Base-by-base conservation (phyloP, 2,113 vertebrate genomes). In the Microtus pennsylvanicus region DNA sequence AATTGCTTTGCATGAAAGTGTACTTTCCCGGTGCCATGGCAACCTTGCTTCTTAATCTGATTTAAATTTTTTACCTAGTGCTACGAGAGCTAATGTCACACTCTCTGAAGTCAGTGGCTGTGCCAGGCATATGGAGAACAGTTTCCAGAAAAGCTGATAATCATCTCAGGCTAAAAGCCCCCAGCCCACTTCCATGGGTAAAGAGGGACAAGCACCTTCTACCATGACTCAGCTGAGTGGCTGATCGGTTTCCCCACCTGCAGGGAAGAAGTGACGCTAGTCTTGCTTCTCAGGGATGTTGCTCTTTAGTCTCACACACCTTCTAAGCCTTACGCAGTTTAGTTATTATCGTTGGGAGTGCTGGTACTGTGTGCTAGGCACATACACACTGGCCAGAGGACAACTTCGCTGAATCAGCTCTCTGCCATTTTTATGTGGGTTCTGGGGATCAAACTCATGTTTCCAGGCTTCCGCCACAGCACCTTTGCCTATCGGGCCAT, bases 1-100 rank as follows among this genome's bases (percentile, higher is more conserved):
- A 98, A 97, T 97, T 94, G 95, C 97, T 98, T 98, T 98, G 98
- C 98, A 98, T 98, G 98, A 96, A 98, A 97, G 95, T 96, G 96
- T 97, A 86, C 97, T 95, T 96, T 93, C 95, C 96, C 14, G 97
- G 93, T 96, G 33, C 98, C 98, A 98, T 98, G 70, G 98, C 97
- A 98, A 98, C 98, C 1, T 0, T 94, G 94, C 97, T 98, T 96
- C 94, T 96, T 98, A 94, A 98, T 98, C 97, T 96, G 98, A 98
- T 97, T 96, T 90, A 94, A 97, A 93, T 96, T 88, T 97, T 97
- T 97, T 97, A 97, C 94, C 0, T 97, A 93, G 96, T 55, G 47
- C 70, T 61, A 77, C 96, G 94, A 95, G 95, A 96, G 96, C 97
- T 96, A 95, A 93, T 70, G 96, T 93, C 96, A 80, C 83, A 38